phyloP scores from a whole-genome alignment of 2,113 vertebrate genomes.

The Patagioenas fasciata region DNA sequence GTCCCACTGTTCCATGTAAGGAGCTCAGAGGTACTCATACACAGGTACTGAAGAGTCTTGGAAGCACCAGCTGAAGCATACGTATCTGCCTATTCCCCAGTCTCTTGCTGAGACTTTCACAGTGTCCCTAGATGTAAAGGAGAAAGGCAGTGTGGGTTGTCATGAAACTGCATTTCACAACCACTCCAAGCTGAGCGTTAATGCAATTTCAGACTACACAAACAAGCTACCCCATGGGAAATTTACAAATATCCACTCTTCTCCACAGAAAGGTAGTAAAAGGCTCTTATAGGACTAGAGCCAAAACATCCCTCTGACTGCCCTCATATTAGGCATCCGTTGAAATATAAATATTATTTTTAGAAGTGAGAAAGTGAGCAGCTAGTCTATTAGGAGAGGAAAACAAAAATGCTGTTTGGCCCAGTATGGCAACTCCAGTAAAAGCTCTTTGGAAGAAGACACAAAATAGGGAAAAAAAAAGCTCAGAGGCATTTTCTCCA shows the following conservation, averaged over 20 bases:
- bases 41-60: not conserved
- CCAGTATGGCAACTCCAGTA: not conserved
- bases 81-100: not conserved
- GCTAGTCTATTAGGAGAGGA: not conserved
- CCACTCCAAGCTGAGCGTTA: not conserved
- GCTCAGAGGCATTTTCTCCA: not conserved
- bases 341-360: not conserved
- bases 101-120: not conserved
- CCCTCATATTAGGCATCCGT: not conserved
- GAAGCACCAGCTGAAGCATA: not conserved
- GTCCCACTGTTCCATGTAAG: not conserved
- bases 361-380: not conserved
- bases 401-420: not conserved
- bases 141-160: not conserved
- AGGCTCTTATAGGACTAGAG: not conserved
- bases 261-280: not conserved
- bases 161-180: accelerated
- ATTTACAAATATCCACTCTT: not conserved
- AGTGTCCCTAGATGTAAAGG: not conserved
- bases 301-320: not conserved
- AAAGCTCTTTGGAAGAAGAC: not conserved
- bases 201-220: not conserved
- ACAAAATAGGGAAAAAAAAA: not conserved
- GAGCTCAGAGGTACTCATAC: not conserved
- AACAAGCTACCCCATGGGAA: not conserved